phyloP scores from a whole-genome alignment of 1,140 invertebrate species.

The Amyelois transitella region DNA sequence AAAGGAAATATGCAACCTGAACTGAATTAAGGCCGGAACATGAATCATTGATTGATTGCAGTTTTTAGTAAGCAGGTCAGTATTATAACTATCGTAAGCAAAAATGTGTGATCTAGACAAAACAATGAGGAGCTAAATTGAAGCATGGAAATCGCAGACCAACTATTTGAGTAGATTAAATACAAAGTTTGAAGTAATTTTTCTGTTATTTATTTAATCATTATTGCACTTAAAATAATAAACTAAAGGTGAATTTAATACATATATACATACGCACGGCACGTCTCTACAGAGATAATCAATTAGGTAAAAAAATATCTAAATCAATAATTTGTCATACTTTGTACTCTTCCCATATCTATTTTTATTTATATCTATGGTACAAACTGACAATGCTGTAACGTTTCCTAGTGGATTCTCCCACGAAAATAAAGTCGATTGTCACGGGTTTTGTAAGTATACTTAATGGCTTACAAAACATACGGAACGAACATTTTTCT shows the following conservation, averaged over 20 bases:
- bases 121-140: slow-evolving; percentile 1
- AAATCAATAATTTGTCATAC: no score
- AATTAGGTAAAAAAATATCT: no score
- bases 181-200: no score
- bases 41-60: neutral
- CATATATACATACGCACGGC: no score
- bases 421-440: slow-evolving; percentile 2
- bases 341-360: no score
- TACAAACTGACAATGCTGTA: neutral
- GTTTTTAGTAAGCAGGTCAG: slow-evolving; percentile 1
- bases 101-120: neutral
- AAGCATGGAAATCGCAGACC: neutral
- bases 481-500: slow-evolving; percentile 1
- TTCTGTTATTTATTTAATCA: no score
- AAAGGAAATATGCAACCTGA: neutral
- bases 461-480: neutral
- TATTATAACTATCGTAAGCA: neutral
- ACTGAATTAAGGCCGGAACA: neutral
- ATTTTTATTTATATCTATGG: neutral
- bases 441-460: neutral
- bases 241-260: no score
- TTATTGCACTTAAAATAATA: no score
- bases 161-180: neutral
- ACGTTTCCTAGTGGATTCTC: slow-evolving; percentile 1
- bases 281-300: no score